A percentile compares a stretch with the other conserved stretches of the same genome.
Evolutionary conservation across 2,113 vertebrate genomes (phyloP).

Genomic region (Cyphomyrus plagiostoma): DNA sequence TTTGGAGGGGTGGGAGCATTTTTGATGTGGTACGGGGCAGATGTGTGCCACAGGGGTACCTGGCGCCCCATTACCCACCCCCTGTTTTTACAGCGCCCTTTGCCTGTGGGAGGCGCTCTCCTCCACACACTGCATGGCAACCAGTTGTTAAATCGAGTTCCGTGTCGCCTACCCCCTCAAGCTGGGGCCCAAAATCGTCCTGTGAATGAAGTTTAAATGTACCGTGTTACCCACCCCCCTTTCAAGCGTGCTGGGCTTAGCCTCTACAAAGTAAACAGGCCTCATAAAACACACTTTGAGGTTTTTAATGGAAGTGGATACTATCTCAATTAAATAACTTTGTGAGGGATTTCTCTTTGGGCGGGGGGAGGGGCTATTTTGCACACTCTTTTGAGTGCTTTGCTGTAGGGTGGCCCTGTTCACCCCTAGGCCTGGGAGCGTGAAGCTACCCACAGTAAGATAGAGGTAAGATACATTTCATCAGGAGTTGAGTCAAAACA

Average conservation of each 20-base stretch:
- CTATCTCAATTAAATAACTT: conserved; percentile 39
- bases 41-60: conserved; percentile 50
- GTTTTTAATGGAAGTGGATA: conserved; percentile 47
- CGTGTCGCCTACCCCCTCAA: background rate
- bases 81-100: conserved; percentile 53
- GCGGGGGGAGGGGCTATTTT: background rate
- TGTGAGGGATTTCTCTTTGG: background rate
- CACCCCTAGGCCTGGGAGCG: background rate
- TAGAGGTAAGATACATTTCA: background rate
- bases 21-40: conserved; percentile 60
- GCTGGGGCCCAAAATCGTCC: conserved; percentile 27
- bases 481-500: background rate
- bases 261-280: conserved; percentile 55
- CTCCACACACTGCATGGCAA: background rate
- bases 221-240: conserved; percentile 42
- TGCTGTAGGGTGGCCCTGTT: background rate
- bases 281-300: conserved; percentile 46
- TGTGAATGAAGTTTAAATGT: conserved; percentile 30
- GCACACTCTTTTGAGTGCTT: background rate
- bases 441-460: background rate
- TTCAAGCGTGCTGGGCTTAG: conserved; percentile 52
- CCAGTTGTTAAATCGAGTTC: background rate
- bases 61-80: conserved; percentile 49
- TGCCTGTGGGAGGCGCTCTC: conserved; percentile 22
- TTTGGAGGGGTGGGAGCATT: conserved; percentile 37